These are phyloP conservation scores for Sprattus sprattus DNA, from an alignment of 2,113 vertebrate genomes.

Conservation along the genomic window DNA sequence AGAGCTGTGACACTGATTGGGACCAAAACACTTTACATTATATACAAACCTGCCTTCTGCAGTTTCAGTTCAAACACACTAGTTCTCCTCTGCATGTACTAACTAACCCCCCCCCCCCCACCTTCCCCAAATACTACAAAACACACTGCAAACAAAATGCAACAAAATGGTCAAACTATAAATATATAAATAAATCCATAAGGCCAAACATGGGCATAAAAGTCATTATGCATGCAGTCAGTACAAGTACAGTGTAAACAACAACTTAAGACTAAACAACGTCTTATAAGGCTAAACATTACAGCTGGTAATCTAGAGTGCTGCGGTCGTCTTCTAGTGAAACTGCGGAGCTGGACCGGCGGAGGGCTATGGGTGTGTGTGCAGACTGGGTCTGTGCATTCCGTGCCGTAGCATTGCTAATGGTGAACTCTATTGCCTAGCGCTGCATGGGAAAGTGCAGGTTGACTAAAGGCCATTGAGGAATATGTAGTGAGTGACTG, in stretches of 20 bases:
- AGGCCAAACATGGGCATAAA: conserved; percentile 70
- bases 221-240: conserved; percentile 70
- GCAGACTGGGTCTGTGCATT: conserved; percentile 24
- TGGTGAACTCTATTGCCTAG: conserved; percentile 52
- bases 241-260: conserved; percentile 73
- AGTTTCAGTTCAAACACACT: conserved; percentile 28
- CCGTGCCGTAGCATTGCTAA: conserved; percentile 27
- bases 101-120: conserved; percentile 9
- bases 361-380: conserved; percentile 1
- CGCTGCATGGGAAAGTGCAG: conserved; percentile 47
- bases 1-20: conserved; percentile 42
- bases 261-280: conserved; percentile 71
- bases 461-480: conserved; percentile 62
- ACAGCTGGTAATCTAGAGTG: conserved; percentile 32
- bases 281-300: conserved; percentile 75
- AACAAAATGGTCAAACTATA: conserved; percentile 47
- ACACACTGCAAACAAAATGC: conserved; percentile 46
- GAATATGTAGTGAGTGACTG: conserved; percentile 52
- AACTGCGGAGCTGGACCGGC: conserved; percentile 30
- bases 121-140: conserved; percentile 19
- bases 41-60: conserved; percentile 45
- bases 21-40: conserved; percentile 47
- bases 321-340: not conserved
- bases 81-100: conserved; percentile 21
- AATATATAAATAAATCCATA: conserved; percentile 69